Evolutionary conservation across 1,140 invertebrate genomes (phyloP), one percentile per base, ranked within the genome.

Genomic region (Bombus soroeensis): DNA sequence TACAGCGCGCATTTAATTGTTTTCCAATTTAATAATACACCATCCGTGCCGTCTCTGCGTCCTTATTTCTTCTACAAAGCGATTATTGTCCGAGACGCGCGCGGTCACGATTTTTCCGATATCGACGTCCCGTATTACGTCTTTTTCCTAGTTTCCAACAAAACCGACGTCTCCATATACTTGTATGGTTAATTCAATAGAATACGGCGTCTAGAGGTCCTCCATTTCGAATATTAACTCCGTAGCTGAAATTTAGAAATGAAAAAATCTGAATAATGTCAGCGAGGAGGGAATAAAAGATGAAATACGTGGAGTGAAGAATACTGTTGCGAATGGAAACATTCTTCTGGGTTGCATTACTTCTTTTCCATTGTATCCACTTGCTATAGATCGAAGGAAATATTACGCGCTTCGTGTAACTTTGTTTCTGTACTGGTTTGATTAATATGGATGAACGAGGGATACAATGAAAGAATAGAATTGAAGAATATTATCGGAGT

Each of bases 11-110:
- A 59, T 83, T 66, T 84, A 84, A 84, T 71, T 84, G 82, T 84
- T 84, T 79, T 79, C 66, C 82, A 79, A 84, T 84, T 78, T 78
- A 84, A 84, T 84, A 84, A 78, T 66, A 47, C 75, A 5, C 34
- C 32, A 66, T 34, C 53, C 70, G 4, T 32, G 2, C 15, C 13
- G 13, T 34, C 43, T 4, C 34, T 6, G 22, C 22, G 57, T 57
- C 13, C 78, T 81, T 32, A 32, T 81, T 73, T 66, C 64, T 73
- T 22, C 70, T n/a, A 57, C 64, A 64, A 68, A 80, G 28, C 78
- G 34, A 43, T 81, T 81, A 85, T 85, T 66, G 68, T 81, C 25
- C 62, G 59, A n/a, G 57, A 41, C 22, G 18, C 37, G 15, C 28
- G 43, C n/a, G 59, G 13, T 22, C 66, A 22, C 34, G n/a, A 34